Percentiles rank a stretch among this genome's conserved stretches.
Evolutionary conservation across 1,140 invertebrate species (phyloP).

Genomic region (Drosophila yakuba): DNA sequence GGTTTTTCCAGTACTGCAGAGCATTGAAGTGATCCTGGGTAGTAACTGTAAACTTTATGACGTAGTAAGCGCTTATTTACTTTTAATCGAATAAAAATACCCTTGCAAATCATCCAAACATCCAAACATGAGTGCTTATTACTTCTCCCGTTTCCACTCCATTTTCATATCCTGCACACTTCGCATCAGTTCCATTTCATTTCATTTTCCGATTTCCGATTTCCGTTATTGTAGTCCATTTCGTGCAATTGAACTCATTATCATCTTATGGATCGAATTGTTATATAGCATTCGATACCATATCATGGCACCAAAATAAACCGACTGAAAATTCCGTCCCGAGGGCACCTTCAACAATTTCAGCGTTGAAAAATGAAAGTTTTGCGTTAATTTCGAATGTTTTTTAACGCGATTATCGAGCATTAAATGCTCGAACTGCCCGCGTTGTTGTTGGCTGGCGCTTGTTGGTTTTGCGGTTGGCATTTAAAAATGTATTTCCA

Average conservation of each 20-base stretch:
- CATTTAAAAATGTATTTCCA: constrained; percentile 42
- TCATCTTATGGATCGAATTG: constrained; percentile 11
- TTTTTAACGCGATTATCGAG: constrained; percentile 57
- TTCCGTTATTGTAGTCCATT: constrained; percentile 19
- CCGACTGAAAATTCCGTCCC: neutral
- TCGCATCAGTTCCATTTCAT: constrained; percentile 16
- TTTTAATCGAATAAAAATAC: too few relatives aligned
- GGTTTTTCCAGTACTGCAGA: too few relatives aligned
- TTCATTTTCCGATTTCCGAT: constrained; percentile 21
- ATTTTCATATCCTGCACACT: constrained; percentile 1
- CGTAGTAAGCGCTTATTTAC: too few relatives aligned
- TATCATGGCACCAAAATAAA: neutral
- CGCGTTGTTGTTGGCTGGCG: constrained; percentile 23
- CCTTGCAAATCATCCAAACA: too few relatives aligned
- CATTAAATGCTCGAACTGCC: constrained; percentile 25
- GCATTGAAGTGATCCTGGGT: too few relatives aligned
- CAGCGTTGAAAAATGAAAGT: constrained; percentile 43
- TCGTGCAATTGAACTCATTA: constrained; percentile 49
- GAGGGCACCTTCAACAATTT: constrained; percentile 20
- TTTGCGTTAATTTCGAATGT: constrained; percentile 50
- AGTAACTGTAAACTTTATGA: too few relatives aligned
- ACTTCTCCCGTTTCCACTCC: neutral
- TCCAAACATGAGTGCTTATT: neutral
- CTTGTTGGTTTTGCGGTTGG: constrained; percentile 37
- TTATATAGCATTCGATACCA: constrained; percentile 19